Evolutionary conservation across 2,797 vertebrate genomes (phyloP).

Genomic region (Micropoecilia bifurca): DNA sequence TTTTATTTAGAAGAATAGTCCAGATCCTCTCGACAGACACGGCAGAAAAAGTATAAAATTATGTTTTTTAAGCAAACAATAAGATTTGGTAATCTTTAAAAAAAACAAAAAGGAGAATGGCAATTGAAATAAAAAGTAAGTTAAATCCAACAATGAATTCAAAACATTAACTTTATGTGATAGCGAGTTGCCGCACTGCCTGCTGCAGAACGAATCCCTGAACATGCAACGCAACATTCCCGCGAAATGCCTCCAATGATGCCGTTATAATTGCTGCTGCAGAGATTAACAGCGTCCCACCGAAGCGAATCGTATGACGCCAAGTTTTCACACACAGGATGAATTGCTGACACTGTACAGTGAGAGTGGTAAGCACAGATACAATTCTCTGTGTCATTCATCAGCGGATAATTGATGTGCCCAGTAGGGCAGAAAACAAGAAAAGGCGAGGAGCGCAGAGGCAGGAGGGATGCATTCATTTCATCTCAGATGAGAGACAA

Average conservation of each 20-base stretch:
- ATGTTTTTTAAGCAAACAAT: neutral
- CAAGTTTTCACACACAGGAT: constrained; percentile 45
- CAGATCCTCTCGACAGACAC: neutral
- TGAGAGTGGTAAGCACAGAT: constrained; percentile 51
- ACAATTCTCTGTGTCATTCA: constrained; percentile 66
- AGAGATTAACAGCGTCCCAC: constrained; percentile 50
- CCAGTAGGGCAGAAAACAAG: constrained; percentile 71
- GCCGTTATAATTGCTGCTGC: constrained; percentile 64
- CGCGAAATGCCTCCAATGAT: constrained; percentile 38
- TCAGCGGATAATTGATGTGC: constrained; percentile 74
- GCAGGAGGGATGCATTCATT: constrained; percentile 65
- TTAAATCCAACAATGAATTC: neutral
- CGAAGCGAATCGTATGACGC: constrained; percentile 47
- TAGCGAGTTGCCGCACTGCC: neutral
- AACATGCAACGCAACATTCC: constrained; percentile 14
- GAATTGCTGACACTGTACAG: constrained; percentile 62
- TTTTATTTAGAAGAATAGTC: neutral
- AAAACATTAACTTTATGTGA: constrained; percentile 1
- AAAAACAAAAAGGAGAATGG: neutral
- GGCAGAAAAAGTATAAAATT: neutral
- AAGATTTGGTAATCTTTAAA: neutral
- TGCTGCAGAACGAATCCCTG: constrained; percentile 17
- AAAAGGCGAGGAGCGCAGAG: constrained; percentile 35
- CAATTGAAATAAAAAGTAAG: constrained; percentile 6
- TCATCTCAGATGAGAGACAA: constrained; percentile 71